Conservation (phyloP, 1,140 invertebrate genomes). For the Potamilus streckersoni region DNA sequence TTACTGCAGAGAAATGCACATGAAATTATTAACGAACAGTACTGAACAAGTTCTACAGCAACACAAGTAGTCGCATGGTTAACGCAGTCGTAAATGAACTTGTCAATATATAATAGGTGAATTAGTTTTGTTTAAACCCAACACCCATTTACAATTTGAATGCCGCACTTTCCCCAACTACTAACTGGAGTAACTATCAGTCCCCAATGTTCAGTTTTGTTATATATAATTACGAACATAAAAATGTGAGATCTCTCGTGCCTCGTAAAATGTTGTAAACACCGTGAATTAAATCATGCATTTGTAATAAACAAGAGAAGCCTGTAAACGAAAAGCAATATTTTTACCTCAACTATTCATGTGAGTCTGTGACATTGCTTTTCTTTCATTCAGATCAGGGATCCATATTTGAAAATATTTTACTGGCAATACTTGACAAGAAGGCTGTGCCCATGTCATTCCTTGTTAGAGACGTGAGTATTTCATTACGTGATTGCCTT, state of each 20-base stretch:
- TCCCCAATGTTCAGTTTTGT: too few relatives aligned
- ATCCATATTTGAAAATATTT: conserved; percentile 35
- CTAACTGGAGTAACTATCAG: too few relatives aligned
- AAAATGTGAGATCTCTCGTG: not conserved
- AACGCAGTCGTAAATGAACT: too few relatives aligned
- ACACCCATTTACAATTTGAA: too few relatives aligned
- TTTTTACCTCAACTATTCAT: not conserved
- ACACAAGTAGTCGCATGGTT: too few relatives aligned
- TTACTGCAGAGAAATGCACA: too few relatives aligned
- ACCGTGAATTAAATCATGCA: not conserved
- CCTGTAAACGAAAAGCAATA: not conserved
- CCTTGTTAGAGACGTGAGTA: conserved; percentile 50
- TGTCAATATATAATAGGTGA: too few relatives aligned
- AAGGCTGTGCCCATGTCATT: conserved; percentile 47
- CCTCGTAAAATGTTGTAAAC: not conserved
- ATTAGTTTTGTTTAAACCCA: too few relatives aligned
- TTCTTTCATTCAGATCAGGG: conserved; percentile 44
- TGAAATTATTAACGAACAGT: too few relatives aligned
- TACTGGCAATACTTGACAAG: conserved; percentile 52
- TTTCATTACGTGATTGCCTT: too few relatives aligned
- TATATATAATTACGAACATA: not conserved
- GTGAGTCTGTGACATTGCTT: not conserved
- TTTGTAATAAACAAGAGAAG: not conserved
- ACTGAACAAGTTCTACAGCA: too few relatives aligned
- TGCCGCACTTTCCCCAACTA: too few relatives aligned